phyloP scores from a whole-genome alignment of 2,888 invertebrate species.

The Macrophya alboannulata region DNA sequence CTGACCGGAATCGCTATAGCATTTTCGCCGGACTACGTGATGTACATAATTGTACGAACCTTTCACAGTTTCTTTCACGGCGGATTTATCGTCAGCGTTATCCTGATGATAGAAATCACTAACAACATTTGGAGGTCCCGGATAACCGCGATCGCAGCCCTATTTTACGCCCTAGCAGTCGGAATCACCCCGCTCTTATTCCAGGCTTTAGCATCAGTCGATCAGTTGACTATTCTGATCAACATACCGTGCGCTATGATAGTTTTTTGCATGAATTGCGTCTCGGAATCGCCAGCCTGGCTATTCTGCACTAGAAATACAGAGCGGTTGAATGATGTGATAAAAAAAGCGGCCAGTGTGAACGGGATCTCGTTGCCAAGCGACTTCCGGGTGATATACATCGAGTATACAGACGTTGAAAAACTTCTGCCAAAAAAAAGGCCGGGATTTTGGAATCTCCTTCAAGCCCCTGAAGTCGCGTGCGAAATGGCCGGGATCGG shows the following conservation, averaged over 20 bases:
- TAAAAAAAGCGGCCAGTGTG: constrained; percentile 58
- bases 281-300: constrained; percentile 66
- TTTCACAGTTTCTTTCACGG: constrained; percentile 64
- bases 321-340: constrained; percentile 54
- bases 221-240: constrained; percentile 62
- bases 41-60: constrained; percentile 60
- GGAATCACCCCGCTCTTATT: constrained; percentile 62
- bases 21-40: constrained; percentile 53
- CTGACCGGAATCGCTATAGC: constrained; percentile 62
- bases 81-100: constrained; percentile 62
- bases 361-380: constrained; percentile 58
- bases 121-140: constrained; percentile 62
- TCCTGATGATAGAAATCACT: constrained; percentile 64
- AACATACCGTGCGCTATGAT: constrained; percentile 60
- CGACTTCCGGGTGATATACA: constrained; percentile 60
- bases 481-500: constrained; percentile 63
- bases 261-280: constrained; percentile 60
- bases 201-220: constrained; percentile 61
- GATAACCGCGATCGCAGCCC: constrained; percentile 61
- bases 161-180: constrained; percentile 64
- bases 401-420: constrained; percentile 57
- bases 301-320: constrained; percentile 61
- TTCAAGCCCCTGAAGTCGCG: constrained; percentile 62
- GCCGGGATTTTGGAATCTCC: constrained; percentile 60
- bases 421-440: constrained; percentile 58